A percentile compares a stretch with the other conserved stretches of the same genome.
phyloP scores from a whole-genome alignment of 1,140 invertebrate genomes.

The Drosophila mojavensis region DNA sequence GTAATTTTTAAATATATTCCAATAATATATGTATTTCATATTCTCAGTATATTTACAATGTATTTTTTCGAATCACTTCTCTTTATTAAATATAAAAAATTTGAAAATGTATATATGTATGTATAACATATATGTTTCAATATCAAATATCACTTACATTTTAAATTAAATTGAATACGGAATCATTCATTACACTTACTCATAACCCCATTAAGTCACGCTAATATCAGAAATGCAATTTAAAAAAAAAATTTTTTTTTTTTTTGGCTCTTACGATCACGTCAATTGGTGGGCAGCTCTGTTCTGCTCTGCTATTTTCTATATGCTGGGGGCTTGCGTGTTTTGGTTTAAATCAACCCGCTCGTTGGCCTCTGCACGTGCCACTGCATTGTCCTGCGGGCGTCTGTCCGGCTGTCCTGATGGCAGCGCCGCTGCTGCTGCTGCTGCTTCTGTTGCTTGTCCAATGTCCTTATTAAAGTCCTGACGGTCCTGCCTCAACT shows the following conservation, averaged over 20 bases:
- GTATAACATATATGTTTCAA: no score
- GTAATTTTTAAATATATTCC: no score
- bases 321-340: constrained; percentile 26
- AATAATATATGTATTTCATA: no score
- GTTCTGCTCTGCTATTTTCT: constrained; percentile 25
- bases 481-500: constrained; percentile 76
- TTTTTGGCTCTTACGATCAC: constrained; percentile 7
- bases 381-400: constrained; percentile 39
- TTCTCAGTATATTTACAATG: no score
- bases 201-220: not conserved
- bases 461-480: constrained; percentile 76
- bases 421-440: constrained; percentile 31
- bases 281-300: constrained; percentile 21
- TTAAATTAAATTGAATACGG: no score
- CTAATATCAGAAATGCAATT: no score
- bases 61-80: no score
- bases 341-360: constrained; percentile 51
- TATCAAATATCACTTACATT: no score
- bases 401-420: constrained; percentile 41
- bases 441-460: constrained; percentile 60
- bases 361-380: constrained; percentile 38
- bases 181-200: no score
- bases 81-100: no score
- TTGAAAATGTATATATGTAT: no score
- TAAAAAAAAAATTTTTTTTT: no score